phyloP scores from a whole-genome alignment of 2,113 vertebrate species.

The Ctenomys sociabilis region DNA sequence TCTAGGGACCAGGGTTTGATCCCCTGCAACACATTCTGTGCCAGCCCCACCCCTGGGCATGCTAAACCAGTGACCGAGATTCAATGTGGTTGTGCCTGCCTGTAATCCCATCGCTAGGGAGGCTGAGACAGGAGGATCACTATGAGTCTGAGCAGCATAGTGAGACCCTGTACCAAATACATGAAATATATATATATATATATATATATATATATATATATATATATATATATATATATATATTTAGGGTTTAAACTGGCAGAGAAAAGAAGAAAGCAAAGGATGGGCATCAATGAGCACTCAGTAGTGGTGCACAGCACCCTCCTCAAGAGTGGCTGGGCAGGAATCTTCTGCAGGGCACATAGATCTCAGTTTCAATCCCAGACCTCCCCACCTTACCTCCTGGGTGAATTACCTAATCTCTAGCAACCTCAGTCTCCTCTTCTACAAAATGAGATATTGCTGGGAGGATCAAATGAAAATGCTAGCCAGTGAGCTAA shows the following conservation, averaged over 20 bases:
- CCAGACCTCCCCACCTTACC: neutral
- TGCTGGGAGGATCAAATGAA: neutral
- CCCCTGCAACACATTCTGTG: too few species aligned
- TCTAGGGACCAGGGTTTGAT: too few species aligned
- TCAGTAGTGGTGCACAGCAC: neutral
- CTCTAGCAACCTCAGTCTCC: neutral
- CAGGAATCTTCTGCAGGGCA: neutral
- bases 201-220: too few species aligned
- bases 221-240: too few species aligned
- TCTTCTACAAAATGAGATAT: neutral
- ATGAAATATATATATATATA: too few species aligned
- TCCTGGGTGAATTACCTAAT: neutral
- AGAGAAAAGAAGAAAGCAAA: neutral
- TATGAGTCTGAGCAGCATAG: too few species aligned
- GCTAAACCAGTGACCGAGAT: too few species aligned
- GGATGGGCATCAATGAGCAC: neutral
- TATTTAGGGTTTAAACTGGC: neutral
- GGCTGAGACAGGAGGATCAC: too few species aligned
- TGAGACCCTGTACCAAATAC: too few species aligned
- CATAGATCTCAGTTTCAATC: neutral
- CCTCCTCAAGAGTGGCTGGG: neutral
- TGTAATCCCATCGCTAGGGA: too few species aligned
- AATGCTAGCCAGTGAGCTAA: constrained; percentile 11
- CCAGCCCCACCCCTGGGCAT: too few species aligned
- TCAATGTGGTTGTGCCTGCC: too few species aligned